Evolutionary conservation across 2,888 invertebrate species (phyloP), one percentile per base, ranked within the genome.

Genomic region (Drosophila fungiperda): DNA sequence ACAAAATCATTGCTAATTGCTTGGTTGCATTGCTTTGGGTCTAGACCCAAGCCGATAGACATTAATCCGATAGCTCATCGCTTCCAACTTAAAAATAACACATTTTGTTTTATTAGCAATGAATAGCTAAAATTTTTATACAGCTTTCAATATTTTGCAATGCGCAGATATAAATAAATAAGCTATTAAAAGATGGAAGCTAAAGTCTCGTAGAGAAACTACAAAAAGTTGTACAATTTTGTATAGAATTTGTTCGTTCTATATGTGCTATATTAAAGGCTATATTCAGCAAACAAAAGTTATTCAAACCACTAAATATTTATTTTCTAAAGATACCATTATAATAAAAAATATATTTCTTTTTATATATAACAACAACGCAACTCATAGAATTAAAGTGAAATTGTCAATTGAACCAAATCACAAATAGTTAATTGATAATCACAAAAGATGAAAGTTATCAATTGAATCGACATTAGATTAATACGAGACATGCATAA

Each of bases 1-100:
- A 17, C 68, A 45, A 40, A 38, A 38, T 66, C 62, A 45, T 20
- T 33, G 40, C 40, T 32, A 61, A 62, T 62, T 50, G 23, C 42
- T 35, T 36, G 64, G 57, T 38, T 32, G 6, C n/a, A 23, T 40
- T 35, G n/a, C 40, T 35, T 15, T 11, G 23, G 53, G 36, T 45
- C 58, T 58, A 36, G 23, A 54, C 40, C 33, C 65, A 29, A 29
- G 5, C 29, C 29, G 29, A 29, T 53, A 26, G n/a, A 60, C 49
- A 62, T 42, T 23, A 17, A 58, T 33, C 11, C 17, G 35, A 36
- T 45, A 15, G 26, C 33, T 42, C 42, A 17, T 12, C 40, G 52
- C 9, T 40, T 35, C n/a, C 2, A 23, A 8, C 6, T n/a, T 32
- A 4, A 32, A 50, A 50, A 7, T 6, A 26, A 26, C 26, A 49